Conservation (phyloP, 2,797 vertebrate species). For the Sebastes melanostomus region DNA sequence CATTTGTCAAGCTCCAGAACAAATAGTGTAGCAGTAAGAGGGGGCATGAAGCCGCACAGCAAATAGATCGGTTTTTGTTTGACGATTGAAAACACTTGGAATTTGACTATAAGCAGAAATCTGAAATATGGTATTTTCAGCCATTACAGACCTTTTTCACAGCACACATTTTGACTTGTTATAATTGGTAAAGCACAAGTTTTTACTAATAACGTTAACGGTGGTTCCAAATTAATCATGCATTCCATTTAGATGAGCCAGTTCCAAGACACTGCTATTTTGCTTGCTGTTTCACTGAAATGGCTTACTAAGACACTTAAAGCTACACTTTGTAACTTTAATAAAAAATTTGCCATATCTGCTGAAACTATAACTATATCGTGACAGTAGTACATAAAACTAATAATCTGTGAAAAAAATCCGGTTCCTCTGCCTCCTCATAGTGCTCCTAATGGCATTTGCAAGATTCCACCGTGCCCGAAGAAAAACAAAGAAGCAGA, state of each 20-base stretch:
- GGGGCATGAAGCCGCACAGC: background rate
- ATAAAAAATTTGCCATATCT: background rate
- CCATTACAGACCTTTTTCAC: background rate
- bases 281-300: background rate
- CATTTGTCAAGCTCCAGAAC: conserved; percentile 11
- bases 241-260: background rate
- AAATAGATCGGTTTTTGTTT: background rate
- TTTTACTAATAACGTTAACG: background rate
- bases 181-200: too few relatives aligned
- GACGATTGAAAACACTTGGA: background rate
- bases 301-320: background rate
- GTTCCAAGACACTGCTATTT: background rate
- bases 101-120: background rate
- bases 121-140: background rate
- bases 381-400: background rate
- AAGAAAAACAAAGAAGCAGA: too few relatives aligned
- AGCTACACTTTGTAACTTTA: background rate
- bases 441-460: too few relatives aligned
- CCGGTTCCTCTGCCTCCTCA: too few relatives aligned
- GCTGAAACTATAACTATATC: background rate
- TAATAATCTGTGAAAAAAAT: too few relatives aligned
- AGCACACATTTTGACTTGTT: background rate
- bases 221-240: background rate
- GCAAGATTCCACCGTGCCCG: too few relatives aligned
- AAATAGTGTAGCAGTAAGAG: conserved; percentile 6